Evolutionary conservation across 2,113 vertebrate species (phyloP).

Genomic region (Paraplagusia blochii): DNA sequence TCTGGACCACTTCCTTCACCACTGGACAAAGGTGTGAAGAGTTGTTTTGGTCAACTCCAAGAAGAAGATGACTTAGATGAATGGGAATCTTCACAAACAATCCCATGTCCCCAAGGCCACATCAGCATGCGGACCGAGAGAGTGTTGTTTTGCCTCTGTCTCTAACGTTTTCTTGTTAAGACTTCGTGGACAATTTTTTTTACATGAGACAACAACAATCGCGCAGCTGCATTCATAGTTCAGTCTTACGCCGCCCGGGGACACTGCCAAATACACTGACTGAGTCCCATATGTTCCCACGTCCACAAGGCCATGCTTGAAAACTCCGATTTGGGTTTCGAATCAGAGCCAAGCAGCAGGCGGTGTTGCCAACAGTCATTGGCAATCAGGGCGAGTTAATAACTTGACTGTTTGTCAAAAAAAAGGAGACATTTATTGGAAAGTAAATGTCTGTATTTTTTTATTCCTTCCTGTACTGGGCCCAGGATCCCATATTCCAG

Average conservation of each 20-base stretch:
- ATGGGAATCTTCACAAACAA: too few species aligned
- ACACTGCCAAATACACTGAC: slow-evolving; percentile 37
- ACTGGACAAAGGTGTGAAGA: too few species aligned
- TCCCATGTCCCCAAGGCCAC: too few species aligned
- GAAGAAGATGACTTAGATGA: too few species aligned
- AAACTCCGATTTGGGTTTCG: slow-evolving; percentile 40
- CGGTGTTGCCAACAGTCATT: slow-evolving; percentile 23
- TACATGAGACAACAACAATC: neutral
- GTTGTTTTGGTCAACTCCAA: too few species aligned
- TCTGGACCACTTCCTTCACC: too few species aligned
- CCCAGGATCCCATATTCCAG: neutral
- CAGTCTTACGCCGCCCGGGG: slow-evolving; percentile 25
- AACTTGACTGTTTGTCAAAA: slow-evolving; percentile 3
- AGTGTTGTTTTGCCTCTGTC: too few species aligned
- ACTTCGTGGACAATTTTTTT: too few species aligned
- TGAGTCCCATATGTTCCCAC: slow-evolving; percentile 52
- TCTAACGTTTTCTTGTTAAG: too few species aligned
- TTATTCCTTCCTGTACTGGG: neutral
- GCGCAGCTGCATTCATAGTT: slow-evolving; percentile 25
- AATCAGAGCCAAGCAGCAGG: slow-evolving; percentile 35
- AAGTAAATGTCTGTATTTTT: neutral
- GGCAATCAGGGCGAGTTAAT: slow-evolving; percentile 15
- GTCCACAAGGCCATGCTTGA: slow-evolving; percentile 23
- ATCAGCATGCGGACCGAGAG: too few species aligned
- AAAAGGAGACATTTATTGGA: neutral